These are phyloP conservation scores for Dryomyza anilis DNA, from an alignment of 2,888 invertebrate genomes.

Conservation along the genomic window DNA sequence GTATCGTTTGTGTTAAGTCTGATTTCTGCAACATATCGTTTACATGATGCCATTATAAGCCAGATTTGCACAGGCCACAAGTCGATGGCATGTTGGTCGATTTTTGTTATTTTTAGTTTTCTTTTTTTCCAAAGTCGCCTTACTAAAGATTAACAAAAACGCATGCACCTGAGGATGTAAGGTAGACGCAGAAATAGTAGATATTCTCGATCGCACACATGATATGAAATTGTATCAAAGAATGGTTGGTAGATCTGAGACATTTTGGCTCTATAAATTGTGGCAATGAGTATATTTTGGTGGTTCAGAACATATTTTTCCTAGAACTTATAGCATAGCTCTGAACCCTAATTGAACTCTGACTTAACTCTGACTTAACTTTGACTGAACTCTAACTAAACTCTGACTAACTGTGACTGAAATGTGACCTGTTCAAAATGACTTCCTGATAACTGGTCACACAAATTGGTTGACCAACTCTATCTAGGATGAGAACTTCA, in stretches of 20 bases:
- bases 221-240: too few relatives aligned
- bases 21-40: background rate
- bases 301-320: too few relatives aligned
- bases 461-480: background rate
- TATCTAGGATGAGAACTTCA: constrained; percentile 13
- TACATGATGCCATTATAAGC: background rate
- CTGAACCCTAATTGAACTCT: too few relatives aligned
- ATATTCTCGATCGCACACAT: constrained; percentile 8
- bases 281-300: too few relatives aligned
- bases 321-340: too few relatives aligned
- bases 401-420: too few relatives aligned
- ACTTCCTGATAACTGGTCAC: constrained; percentile 16
- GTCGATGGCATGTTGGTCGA: constrained; percentile 3
- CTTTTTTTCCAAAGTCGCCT: background rate
- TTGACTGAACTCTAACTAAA: background rate
- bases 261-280: too few relatives aligned
- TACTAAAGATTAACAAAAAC: constrained; percentile 4
- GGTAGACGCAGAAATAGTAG: background rate
- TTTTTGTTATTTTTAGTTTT: background rate
- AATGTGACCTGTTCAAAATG: too few relatives aligned
- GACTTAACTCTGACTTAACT: too few relatives aligned
- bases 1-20: background rate
- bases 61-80: constrained; percentile 18
- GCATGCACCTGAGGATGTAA: constrained; percentile 2
- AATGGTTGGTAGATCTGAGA: too few relatives aligned